A percentile compares a stretch with the other conserved stretches of the same genome.
phyloP scores from a whole-genome alignment of 2,888 invertebrate species.

The Doris montereyensis region DNA sequence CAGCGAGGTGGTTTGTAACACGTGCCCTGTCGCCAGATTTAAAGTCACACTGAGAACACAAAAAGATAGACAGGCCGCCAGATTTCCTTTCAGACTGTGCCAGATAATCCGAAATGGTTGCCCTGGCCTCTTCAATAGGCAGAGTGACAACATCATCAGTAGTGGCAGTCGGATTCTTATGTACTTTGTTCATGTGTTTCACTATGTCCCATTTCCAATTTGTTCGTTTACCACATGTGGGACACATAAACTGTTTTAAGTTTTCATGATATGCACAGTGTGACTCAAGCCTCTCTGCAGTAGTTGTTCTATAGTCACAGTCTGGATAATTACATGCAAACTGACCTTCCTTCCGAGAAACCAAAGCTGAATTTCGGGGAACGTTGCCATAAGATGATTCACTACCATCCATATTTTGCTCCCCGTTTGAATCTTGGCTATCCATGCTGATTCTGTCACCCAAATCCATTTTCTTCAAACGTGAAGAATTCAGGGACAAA shows the following conservation, averaged over 20 bases:
- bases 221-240: slow-evolving; percentile 67
- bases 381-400: not conserved
- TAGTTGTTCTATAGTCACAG: slow-evolving; percentile 60
- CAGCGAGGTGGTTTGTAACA: slow-evolving; percentile 28
- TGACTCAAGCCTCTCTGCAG: slow-evolving; percentile 65
- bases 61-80: slow-evolving; percentile 14
- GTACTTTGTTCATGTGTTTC: slow-evolving; percentile 67
- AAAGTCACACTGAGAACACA: slow-evolving; percentile 36
- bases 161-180: slow-evolving; percentile 44
- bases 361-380: not conserved
- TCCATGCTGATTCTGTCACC: not conserved
- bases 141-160: slow-evolving; percentile 61
- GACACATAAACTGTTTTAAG: slow-evolving; percentile 68
- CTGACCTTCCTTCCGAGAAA: slow-evolving; percentile 34
- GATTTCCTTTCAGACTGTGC: slow-evolving; percentile 44
- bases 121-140: slow-evolving; percentile 64
- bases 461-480: not conserved
- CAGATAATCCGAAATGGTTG: slow-evolving; percentile 65
- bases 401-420: not conserved
- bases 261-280: slow-evolving; percentile 70
- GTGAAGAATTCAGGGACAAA: not conserved
- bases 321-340: slow-evolving; percentile 49
- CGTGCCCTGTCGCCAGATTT: slow-evolving; percentile 27
- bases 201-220: slow-evolving; percentile 72
- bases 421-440: not conserved